Evolutionary conservation across 35 echinoderm and acorn worm genomes (phyloP), one percentile per base, ranked within the genome.

Genomic region (Acanthaster planci): DNA sequence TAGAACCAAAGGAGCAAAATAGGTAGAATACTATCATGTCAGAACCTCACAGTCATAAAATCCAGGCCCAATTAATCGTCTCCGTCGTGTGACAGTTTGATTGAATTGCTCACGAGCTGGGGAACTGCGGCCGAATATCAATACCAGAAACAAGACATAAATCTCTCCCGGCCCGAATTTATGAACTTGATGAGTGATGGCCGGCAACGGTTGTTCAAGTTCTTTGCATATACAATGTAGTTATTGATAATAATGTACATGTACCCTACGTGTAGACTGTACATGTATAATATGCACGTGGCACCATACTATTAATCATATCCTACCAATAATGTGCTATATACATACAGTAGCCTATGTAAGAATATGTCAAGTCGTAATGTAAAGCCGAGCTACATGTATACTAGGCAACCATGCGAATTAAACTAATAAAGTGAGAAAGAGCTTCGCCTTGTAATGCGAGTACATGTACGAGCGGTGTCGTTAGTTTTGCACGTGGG

Each of bases 151-250:
- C 64, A 72, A 26, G 14, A 23, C 18, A 72, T 26, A 31, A 26
- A 31, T 72, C 30, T 72, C 30, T 2, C 26, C 64, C 14, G 64
- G 64, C n/a, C 64, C 64, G 30, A 72, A 72, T 72, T 72, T 36
- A 72, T 72, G 64, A 72, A 31, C 26, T 72, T 72, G 64, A 26
- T 72, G 8, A 34, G 19, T 72, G 64, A 72, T 72, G 64, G 14
- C 34, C 26, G 64, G 21, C 64, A 26, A 72, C 64, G 23, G 64
- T 26, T 72, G 23, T 15, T 30, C 64, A 72, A 21, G 64, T 31
- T 3, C 42, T 6, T 47, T 47, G 12, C 42, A 47, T 47, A 12
- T 47, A 47, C 42, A 47, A n/a, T 47, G 42, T 47, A 47, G 42
- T 47, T 47, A 47, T 47, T 47, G 42, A 47, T 47, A 47, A 34